Base-by-base conservation (phyloP, 2,113 vertebrate species). In the Scytalopus superciliaris region DNA sequence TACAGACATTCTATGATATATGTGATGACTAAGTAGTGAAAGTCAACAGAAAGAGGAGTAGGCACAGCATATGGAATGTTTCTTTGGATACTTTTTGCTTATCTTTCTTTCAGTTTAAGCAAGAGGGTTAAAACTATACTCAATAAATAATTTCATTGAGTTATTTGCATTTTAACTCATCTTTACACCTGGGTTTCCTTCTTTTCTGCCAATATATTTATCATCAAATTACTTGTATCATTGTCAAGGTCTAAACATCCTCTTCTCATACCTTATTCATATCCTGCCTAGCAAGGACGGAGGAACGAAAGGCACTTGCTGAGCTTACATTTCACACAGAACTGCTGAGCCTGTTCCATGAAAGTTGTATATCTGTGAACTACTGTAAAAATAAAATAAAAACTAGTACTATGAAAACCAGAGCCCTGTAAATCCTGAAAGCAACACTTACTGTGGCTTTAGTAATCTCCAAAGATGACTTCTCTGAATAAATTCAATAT, bases 1-100 rank as follows among this genome's bases (percentile, higher is more conserved):
- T 94, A 85, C 88, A 95, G 92, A 94, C 57, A 50, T 85, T 94
- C 17, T 78, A 40, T 88, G 91, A 97, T 97, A 89, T 95, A 90
- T 47, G 78, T 92, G 64, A 93, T 86, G 53, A 74, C 86, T 86
- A 91, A 45, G 44, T 13, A 87, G 33, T 56, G 42, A 27, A 84
- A 95, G 45, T 85, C 83, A 93, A 90, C 39, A 81, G 55, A 78
- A 62, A 87, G 39, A 84, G 49, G 15, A 60, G 40, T 27, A 87
- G 24, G 11, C 24, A 83, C 19, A 33, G 9, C 21, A 77, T 55
- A 53, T 25, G 35, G 33, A 59, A 52, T 79, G 89, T 62, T 78
- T 64, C 19, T 57, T 60, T 39, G 39, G 19, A 19, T 77, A 56
- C 4, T 86, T 94, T 78, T n/a, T 10, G 24, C 30, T 87, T 73